A percentile compares a stretch with the other conserved stretches of the same genome.
These are phyloP conservation scores for Harpagifer antarcticus DNA, from an alignment of 2,797 vertebrate genomes.

Conservation along the genomic window DNA sequence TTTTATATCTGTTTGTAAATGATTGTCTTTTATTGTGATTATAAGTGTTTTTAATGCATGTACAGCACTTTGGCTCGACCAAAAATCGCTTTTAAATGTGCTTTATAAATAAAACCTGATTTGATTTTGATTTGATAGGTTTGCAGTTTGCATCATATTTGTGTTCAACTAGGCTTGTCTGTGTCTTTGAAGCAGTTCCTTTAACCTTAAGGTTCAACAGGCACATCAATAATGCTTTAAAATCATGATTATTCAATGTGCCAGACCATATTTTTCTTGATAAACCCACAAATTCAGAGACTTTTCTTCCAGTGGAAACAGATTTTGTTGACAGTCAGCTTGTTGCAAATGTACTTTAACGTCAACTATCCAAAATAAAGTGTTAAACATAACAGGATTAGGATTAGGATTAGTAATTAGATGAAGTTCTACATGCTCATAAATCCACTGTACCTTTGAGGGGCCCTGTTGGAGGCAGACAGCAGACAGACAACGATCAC, in stretches of 20 bases:
- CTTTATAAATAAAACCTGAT: no score
- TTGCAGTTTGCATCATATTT: not conserved
- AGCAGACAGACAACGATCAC: slow-evolving; percentile 40
- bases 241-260: not conserved
- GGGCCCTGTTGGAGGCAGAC: slow-evolving; percentile 65
- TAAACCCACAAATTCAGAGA: not conserved
- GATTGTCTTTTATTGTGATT: no score
- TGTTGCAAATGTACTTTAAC: not conserved
- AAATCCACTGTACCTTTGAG: slow-evolving; percentile 67
- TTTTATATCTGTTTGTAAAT: no score
- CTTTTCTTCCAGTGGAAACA: not conserved
- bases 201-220: not conserved
- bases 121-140: no score
- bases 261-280: not conserved
- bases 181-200: not conserved
- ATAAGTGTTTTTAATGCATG: no score
- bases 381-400: slow-evolving; percentile 33
- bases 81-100: no score
- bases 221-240: no score
- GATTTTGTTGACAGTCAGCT: not conserved
- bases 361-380: slow-evolving; percentile 6
- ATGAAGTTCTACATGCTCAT: slow-evolving; percentile 18
- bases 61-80: no score
- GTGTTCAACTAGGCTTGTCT: not conserved
- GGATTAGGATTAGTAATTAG: slow-evolving; percentile 57